Percentiles rank a stretch among this genome's conserved stretches.
Conservation (phyloP, 2,113 vertebrate genomes). For the Pteruthius melanotis region DNA sequence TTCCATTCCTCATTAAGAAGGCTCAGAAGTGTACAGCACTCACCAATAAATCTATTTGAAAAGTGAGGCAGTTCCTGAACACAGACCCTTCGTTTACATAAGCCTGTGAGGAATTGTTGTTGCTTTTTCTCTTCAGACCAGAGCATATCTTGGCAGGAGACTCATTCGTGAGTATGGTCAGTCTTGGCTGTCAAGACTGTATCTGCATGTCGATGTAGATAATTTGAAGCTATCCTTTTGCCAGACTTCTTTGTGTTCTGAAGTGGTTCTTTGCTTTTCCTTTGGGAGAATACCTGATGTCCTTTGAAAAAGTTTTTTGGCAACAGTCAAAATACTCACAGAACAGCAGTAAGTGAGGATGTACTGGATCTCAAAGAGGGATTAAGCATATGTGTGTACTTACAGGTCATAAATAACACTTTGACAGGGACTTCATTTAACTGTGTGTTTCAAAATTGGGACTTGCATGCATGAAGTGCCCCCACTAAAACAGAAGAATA, state of each 20-base stretch:
- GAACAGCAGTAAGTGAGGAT: background rate
- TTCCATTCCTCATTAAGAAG: background rate
- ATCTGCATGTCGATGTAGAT: background rate
- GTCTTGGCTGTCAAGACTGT: background rate
- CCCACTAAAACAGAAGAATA: background rate
- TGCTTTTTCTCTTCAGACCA: background rate
- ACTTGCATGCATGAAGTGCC: background rate
- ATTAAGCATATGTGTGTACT: background rate
- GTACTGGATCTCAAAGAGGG: background rate
- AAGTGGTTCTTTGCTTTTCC: background rate
- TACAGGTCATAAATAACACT: background rate
- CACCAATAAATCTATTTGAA: background rate
- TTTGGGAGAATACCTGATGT: background rate
- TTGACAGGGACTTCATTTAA: background rate
- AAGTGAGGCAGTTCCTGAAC: background rate
- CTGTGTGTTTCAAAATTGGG: background rate
- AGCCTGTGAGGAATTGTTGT: background rate
- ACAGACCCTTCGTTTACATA: background rate
- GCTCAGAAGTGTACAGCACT: background rate
- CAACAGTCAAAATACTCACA: background rate
- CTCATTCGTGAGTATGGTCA: background rate
- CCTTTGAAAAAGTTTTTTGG: background rate
- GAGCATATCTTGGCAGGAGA: background rate
- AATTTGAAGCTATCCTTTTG: background rate
- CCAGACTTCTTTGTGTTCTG: background rate